These are phyloP conservation scores for Leucoraja ocellata DNA, from an alignment of 2,797 vertebrate species.

Conservation along the genomic window DNA sequence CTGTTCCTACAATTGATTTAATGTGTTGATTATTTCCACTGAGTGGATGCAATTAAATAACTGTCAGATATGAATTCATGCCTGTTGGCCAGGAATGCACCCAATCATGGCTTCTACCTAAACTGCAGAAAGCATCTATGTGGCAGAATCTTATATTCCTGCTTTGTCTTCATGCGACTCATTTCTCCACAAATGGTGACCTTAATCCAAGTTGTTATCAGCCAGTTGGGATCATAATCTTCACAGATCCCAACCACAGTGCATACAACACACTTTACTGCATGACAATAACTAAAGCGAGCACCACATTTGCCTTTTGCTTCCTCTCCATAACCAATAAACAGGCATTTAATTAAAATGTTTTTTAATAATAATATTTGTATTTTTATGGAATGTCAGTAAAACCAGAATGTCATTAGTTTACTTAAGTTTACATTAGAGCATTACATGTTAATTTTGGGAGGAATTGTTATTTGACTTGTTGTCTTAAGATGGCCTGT, in stretches of 20 bases:
- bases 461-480: not conserved
- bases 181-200: not conserved
- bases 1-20: constrained; percentile 3
- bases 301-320: not conserved
- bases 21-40: not conserved
- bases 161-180: not conserved
- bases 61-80: not conserved
- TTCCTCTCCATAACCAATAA: not conserved
- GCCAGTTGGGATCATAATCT: not conserved
- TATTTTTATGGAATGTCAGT: not conserved
- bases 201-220: not conserved
- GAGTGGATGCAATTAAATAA: not conserved
- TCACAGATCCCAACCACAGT: not conserved
- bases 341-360: no score
- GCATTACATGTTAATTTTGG: not conserved
- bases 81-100: not conserved
- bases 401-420: not conserved
- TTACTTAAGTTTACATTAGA: not conserved
- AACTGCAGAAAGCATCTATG: not conserved
- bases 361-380: not conserved
- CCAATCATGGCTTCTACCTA: not conserved
- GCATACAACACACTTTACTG: not conserved
- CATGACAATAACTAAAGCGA: not conserved
- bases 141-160: not conserved
- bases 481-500: not conserved